Evolutionary conservation across 2,113 vertebrate genomes (phyloP).

Genomic region (Desmodus rotundus): DNA sequence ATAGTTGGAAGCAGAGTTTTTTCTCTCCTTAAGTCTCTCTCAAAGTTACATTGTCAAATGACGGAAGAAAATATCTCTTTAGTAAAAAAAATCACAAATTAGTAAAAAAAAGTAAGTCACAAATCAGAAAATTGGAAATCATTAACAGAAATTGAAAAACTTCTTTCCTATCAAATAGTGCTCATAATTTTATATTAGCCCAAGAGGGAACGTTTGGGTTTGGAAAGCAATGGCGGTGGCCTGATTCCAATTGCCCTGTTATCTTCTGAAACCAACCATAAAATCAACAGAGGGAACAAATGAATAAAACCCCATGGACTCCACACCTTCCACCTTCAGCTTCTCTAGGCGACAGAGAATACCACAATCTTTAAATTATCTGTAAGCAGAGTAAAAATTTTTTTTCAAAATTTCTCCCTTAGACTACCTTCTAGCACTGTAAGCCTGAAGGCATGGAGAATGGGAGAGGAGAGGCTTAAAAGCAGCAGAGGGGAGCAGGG

Average conservation of each 20-base stretch:
- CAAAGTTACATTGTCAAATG: background rate
- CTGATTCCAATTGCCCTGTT: background rate
- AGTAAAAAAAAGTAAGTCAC: background rate
- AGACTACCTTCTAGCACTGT: background rate
- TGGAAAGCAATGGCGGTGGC: background rate
- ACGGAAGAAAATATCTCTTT: background rate
- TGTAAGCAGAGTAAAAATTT: background rate
- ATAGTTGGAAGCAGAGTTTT: background rate
- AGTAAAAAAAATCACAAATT: conserved; percentile 16
- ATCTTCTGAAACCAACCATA: background rate
- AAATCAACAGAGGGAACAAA: background rate
- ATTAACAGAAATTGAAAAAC: background rate
- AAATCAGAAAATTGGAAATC: conserved; percentile 12
- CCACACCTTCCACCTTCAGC: background rate
- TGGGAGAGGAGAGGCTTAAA: background rate
- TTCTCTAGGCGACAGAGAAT: background rate
- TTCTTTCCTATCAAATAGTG: conserved; percentile 9
- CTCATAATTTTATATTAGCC: background rate
- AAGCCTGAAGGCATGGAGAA: background rate
- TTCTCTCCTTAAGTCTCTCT: background rate
- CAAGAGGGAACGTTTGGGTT: background rate
- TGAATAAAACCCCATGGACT: background rate
- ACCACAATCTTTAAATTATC: background rate
- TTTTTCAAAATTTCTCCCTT: background rate
- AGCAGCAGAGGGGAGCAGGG: background rate